Evolutionary conservation across 2,888 invertebrate species (phyloP).

Genomic region (Nephrotoma guestfalica): DNA sequence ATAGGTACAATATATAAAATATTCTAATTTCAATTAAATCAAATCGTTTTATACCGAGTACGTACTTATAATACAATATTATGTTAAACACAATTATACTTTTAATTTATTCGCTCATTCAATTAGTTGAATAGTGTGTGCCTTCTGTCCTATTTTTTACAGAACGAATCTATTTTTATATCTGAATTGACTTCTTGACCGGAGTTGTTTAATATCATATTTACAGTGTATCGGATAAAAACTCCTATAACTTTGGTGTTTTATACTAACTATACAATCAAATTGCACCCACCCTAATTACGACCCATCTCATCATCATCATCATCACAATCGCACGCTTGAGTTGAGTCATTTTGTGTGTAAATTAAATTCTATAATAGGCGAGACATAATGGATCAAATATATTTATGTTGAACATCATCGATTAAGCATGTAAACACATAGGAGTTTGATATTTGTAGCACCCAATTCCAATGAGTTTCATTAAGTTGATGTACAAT

Average conservation of each 20-base stretch:
- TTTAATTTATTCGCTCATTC: background rate
- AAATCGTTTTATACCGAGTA: no score
- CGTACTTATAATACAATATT: no score
- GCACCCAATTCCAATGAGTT: background rate
- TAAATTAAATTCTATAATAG: background rate
- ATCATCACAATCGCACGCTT: background rate
- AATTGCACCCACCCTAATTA: background rate
- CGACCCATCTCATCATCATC: background rate
- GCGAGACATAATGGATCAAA: background rate
- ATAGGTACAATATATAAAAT: no score
- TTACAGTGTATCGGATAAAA: background rate
- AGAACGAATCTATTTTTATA: background rate
- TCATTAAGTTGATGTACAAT: background rate
- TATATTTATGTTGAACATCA: background rate
- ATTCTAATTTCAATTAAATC: no score
- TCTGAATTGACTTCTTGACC: background rate
- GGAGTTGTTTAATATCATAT: background rate
- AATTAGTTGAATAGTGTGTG: background rate
- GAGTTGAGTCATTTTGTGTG: background rate
- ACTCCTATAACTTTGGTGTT: background rate
- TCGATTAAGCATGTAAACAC: background rate
- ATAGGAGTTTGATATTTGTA: background rate
- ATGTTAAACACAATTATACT: no score
- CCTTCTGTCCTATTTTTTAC: no score
- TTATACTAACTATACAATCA: background rate